These are phyloP conservation scores for Helogale parvula DNA, from an alignment of 2,113 vertebrate genomes.

Conservation along the genomic window DNA sequence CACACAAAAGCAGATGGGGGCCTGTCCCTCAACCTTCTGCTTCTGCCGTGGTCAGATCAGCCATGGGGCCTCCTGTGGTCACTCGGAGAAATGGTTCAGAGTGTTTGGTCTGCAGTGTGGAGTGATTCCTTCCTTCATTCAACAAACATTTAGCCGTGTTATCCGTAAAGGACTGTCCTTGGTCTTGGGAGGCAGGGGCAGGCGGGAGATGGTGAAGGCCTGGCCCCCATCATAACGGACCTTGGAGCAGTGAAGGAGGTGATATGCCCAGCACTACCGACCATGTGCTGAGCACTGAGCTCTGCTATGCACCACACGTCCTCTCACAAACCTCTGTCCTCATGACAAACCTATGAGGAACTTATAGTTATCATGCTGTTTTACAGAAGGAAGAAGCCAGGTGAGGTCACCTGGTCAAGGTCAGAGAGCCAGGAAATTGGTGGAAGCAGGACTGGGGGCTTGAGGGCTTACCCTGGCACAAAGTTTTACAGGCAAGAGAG, in stretches of 20 bases:
- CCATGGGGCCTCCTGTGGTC: not conserved
- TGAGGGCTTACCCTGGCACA: not conserved
- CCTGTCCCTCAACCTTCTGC: not conserved
- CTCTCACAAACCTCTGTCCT: not conserved
- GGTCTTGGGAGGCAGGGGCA: not conserved
- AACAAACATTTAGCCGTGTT: not conserved
- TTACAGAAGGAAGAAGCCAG: not conserved
- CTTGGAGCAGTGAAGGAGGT: not conserved
- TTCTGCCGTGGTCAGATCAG: not conserved
- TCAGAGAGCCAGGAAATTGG: not conserved
- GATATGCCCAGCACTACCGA: accelerated
- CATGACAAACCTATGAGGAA: not conserved
- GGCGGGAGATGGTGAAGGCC: not conserved
- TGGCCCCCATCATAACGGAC: not conserved
- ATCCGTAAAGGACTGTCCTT: not conserved
- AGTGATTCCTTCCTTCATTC: not conserved
- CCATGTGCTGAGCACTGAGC: no score
- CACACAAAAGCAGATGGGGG: not conserved
- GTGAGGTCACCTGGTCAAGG: not conserved
- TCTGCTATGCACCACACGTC: accelerated
- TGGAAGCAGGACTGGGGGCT: not conserved
- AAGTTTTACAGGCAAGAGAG: not conserved
- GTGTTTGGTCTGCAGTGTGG: not conserved
- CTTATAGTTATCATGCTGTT: not conserved
- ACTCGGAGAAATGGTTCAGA: not conserved